Base-by-base conservation (phyloP, 2,797 vertebrate genomes). In the Alauda arvensis region DNA sequence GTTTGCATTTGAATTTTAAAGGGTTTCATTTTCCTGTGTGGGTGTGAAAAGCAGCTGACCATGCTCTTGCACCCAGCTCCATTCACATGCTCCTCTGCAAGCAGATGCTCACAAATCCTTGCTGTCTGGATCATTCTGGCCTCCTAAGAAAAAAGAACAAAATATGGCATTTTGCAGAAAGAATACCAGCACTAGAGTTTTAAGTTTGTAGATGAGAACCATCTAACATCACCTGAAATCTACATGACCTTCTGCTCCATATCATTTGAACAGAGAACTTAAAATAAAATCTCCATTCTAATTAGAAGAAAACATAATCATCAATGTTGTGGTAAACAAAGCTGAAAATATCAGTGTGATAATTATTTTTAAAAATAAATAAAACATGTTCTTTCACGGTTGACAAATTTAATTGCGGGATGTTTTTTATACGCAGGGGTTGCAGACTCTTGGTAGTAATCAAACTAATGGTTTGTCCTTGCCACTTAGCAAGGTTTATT, bases 241-340 rank as follows among this genome's bases (percentile, higher is more conserved):
- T 67, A 31, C 29, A 31, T 21, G 34, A 74, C 14, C 23, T 88
- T 88, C 84, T 88, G 16, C 37, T 78, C 21, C 34, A 34, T 82
- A 67, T 62, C 8, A 46, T 71, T 79, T 77, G 55, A 95, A 61
- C 18, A 83, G 46, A 49, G 34, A 75, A 67, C 46, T 63, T 89
- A 31, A 77, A 90, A 77, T 59, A 82, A 88, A 87, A 40, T 46
- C 20, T 71, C 16, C 45, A 42, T 82, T 84, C 60, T 68, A 90
- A 85, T 83, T 85, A 80, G 52, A 88, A 91, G 33, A 82, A 84
- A 68, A 14, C 66, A 62, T 80, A 83, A 86, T 75, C 26, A 88
- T 49, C 34, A 75, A 17, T 93, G 72, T 71, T 89, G 60, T 78
- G 42, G 19, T 90, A 93, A 95, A 94, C 84, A 95, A 90, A 89